Base-by-base conservation (phyloP, 2,888 invertebrate genomes). In the Parasteatoda lunata region DNA sequence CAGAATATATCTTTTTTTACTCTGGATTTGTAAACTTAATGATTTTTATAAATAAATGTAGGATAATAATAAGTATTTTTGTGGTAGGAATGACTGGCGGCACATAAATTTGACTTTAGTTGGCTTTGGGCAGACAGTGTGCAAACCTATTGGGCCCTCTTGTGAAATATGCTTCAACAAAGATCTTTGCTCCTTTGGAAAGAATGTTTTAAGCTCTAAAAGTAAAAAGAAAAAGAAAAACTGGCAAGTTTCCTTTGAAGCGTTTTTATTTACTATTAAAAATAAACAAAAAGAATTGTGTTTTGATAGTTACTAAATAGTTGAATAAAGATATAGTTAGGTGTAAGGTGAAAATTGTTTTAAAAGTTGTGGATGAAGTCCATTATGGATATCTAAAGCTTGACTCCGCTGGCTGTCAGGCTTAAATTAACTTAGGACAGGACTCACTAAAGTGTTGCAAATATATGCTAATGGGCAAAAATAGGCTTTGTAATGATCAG, bases 51-150 rank as follows among this genome's bases (percentile, higher is more conserved):
- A 59, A 4, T 0, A 59, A 59, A 4, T 59, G 59, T 5, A 30
- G 30, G 30, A 30, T 30, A 30, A 8, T 48, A 30, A 45, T 76
- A 52, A 47, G 59, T 5, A 54, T 77, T 69, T 87, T 84, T 91
- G 30, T 80, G 75, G 59, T 88, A 91, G 91, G 90, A 94, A 95
- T 3, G 91, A 95, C 9, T 98, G 98, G 98, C 93, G 94, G 89
- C 96, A 97, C 92, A 95, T 92, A 52, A 98, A 99, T 92, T 94
- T 96, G 91, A 93, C 98, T 2, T 93, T 99, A 88, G 99, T 99
- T 11, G 99, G 99, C 5, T 99, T 99, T 93, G 99, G 99, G 0
- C 99, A 99, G 93, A 96, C 96, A 81, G 95, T 95, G 87, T 99
- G 99, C 92, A 92, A 94, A 80, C 96, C 98, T 0, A 92, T 95